A percentile compares a stretch with the other conserved stretches of the same genome.
Conservation (phyloP, 2,797 vertebrate species). For the Aeoliscus strigatus region DNA sequence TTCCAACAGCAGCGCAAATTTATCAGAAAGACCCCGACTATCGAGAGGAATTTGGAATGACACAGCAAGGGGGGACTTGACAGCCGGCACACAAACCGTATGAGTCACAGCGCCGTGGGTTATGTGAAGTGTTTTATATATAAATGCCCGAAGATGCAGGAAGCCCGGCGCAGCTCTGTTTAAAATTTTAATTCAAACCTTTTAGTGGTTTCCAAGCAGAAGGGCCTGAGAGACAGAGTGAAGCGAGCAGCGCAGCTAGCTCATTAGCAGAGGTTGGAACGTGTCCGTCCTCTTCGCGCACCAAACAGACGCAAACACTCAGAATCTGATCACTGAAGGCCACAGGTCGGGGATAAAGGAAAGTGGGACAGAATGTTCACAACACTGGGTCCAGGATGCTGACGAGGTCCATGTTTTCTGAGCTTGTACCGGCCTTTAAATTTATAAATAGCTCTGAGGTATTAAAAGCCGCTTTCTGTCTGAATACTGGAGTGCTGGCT, state of each 20-base stretch:
- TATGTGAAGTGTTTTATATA: slow-evolving; percentile 58
- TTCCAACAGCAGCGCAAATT: too few relatives aligned
- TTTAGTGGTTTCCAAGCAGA: slow-evolving; percentile 67
- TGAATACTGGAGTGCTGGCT: slow-evolving; percentile 18
- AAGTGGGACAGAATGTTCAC: slow-evolving; percentile 53
- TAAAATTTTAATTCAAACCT: slow-evolving; percentile 77
- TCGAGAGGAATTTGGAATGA: too few relatives aligned
- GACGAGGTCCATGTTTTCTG: slow-evolving; percentile 32
- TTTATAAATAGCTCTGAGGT: slow-evolving; percentile 42
- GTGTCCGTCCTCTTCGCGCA: slow-evolving; percentile 41
- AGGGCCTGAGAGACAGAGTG: slow-evolving; percentile 63
- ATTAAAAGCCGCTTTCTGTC: slow-evolving; percentile 35
- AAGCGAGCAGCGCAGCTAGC: slow-evolving; percentile 34
- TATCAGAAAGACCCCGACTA: too few relatives aligned
- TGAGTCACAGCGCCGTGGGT: slow-evolving; percentile 33
- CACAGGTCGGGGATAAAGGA: slow-evolving; percentile 32
- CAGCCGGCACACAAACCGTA: slow-evolving; percentile 27
- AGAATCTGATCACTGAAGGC: slow-evolving; percentile 5
- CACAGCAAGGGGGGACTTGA: slow-evolving; percentile 7
- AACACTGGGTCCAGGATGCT: too few relatives aligned
- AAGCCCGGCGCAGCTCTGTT: slow-evolving; percentile 46
- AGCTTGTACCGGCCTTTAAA: slow-evolving; percentile 36
- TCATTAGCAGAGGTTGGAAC: slow-evolving; percentile 58
- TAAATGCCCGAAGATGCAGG: slow-evolving; percentile 54
- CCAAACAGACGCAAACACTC: slow-evolving; percentile 7